Evolutionary conservation across 2,797 vertebrate genomes (phyloP).

Genomic region (Anisognathus igniventris): DNA sequence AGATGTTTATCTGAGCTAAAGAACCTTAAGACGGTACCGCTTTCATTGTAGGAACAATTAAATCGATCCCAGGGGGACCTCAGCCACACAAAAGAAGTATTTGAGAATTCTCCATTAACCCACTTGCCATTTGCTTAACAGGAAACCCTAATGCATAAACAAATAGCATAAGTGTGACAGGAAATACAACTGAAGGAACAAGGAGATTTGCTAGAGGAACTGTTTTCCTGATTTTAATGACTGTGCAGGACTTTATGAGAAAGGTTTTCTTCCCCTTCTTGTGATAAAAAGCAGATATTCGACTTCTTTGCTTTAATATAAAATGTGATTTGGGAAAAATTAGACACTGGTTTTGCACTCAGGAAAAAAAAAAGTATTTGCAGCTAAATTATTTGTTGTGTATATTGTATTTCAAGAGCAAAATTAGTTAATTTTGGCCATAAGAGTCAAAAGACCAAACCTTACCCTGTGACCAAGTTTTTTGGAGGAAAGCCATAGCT

Average conservation of each 20-base stretch:
- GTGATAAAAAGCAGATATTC: conserved; percentile 34
- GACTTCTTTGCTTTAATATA: neutral
- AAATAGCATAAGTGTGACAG: conserved; percentile 53
- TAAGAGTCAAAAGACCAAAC: neutral
- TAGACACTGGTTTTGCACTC: neutral
- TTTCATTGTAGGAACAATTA: conserved; percentile 70
- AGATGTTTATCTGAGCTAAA: conserved; percentile 72
- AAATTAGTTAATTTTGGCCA: neutral
- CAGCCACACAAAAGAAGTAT: conserved; percentile 61
- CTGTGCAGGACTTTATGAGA: neutral
- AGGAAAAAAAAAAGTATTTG: neutral
- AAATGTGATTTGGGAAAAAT: conserved; percentile 10
- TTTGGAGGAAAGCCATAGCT: neutral
- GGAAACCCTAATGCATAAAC: conserved; percentile 52
- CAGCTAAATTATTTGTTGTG: neutral
- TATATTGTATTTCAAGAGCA: neutral
- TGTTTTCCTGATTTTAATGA: conserved; percentile 20
- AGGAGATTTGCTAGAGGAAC: conserved; percentile 35
- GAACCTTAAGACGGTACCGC: conserved; percentile 49
- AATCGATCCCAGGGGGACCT: conserved; percentile 46
- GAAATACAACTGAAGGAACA: conserved; percentile 56
- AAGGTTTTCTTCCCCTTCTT: neutral
- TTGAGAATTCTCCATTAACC: conserved; percentile 60
- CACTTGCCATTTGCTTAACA: conserved; percentile 59
- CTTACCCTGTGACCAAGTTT: neutral